Base-by-base conservation (phyloP, 2,113 vertebrate species). In the Zapornia atra region DNA sequence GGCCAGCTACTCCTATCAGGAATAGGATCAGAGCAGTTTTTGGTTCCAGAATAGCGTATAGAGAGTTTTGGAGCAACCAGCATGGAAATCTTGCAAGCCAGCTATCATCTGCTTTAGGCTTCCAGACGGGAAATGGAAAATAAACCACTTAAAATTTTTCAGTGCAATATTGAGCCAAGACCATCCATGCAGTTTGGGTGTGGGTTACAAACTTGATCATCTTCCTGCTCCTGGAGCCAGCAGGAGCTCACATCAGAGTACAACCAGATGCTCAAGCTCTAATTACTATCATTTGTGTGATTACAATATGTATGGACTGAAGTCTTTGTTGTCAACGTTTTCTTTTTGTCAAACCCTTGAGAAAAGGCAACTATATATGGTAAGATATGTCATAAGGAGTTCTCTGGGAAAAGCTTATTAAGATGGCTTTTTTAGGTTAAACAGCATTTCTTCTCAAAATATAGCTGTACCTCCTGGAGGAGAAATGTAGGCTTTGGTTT, bases 211-310 rank as follows among this genome's bases (percentile, higher is more conserved):
- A 92, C 38, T 80, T 75, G 36, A 82, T 93, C 34, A 42, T 83
- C 57, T 84, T 86, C 33, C 38, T 69, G 56, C 44, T 81, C 17
- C 76, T 86, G 65, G 90, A 88, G 65, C n/a, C 86, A 86, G 56
- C 81, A 95, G 54, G 66, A 85, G 44, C 57, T 93, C 48, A 26
- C 42, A 88, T 86, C 14, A 48, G 86, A 88, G 33, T 60, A 92
- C 86, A 95, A 64, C 10, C 72, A 94, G 83, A 94, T 90, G 56
- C 57, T 90, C 29, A 25, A 36, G 38, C 44, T 88, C 50, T 84
- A 86, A 61, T 90, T 81, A 44, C 78, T 93, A 48, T 88, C 14
- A 44, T 64, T 95, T 80, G 6, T 92, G 63, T 94, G 71, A 86
- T 90, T 92, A 86, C 78, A 73, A 36, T 54, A 28, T 60, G 11